Base-by-base conservation (phyloP, 1,140 invertebrate species). In the Drosophila serrata region DNA sequence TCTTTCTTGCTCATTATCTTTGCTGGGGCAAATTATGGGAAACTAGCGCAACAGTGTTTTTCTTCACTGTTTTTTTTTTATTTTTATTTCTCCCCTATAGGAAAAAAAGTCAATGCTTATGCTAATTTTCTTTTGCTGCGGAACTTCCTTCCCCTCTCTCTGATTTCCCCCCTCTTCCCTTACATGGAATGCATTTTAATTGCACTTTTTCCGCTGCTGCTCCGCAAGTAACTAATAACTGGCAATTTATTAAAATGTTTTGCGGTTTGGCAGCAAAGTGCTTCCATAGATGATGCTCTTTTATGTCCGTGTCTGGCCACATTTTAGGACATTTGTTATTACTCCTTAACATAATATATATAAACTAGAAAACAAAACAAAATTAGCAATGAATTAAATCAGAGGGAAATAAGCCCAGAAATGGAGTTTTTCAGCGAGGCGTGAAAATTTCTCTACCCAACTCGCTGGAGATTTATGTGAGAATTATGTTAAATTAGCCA, bases 171-270 rank as follows among this genome's bases (percentile, higher is more conserved):
- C n/a, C n/a, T n/a, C n/a, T 17, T 17, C 15, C 53, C 43, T 27
- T 27, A 24, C 12, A 31, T 56, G 70, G 62, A 87, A 65, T 87
- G 82, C 84, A 87, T 82, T 88, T 84, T 87, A 87, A 87, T 87
- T 87, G 82, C 82, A 87, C 82, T 87, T 87, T 87, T 87, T 87
- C 82, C 79, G 24, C 46, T 88, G 59, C 76, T 75, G 70, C 79
- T 77, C 56, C 62, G 70, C 74, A 59, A 76, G 58, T 62, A 86
- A 76, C 82, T 87, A 88, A 87, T 87, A 87, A 87, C 82, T 80
- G 61, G 82, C 84, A 87, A 87, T 87, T 87, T 87, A 87, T 87
- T 88, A 87, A 87, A 88, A 88, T 82, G 84, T 82, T 70, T 87
- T 87, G 84, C 76, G 84, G 82, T 77, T 80, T 62, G 59, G 61